Evolutionary conservation across 2,797 vertebrate genomes (phyloP).

Genomic region (Spinibarbus caldwelli): DNA sequence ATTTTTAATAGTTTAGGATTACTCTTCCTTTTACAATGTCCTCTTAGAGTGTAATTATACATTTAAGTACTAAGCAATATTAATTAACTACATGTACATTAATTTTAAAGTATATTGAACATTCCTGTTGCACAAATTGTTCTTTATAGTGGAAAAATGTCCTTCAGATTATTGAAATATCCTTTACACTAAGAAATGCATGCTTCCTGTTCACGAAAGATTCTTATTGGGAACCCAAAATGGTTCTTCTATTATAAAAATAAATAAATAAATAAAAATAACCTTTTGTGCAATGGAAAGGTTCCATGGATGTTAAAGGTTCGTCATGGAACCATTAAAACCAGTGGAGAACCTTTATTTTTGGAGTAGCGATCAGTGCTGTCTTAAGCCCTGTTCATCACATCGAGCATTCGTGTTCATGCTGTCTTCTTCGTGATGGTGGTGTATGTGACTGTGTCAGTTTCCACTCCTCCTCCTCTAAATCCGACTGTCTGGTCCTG

Average conservation of each 20-base stretch:
- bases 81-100: too few species aligned
- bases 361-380: slow-evolving; percentile 23
- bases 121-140: too few species aligned
- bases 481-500: slow-evolving; percentile 51
- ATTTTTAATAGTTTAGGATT: too few species aligned
- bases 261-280: background rate
- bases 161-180: background rate
- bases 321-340: background rate
- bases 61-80: too few species aligned
- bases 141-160: too few species aligned
- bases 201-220: too few species aligned
- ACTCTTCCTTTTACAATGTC: too few species aligned
- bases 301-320: background rate
- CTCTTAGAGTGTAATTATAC: too few species aligned
- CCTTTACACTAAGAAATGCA: background rate
- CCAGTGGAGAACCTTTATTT: background rate
- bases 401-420: slow-evolving; percentile 16
- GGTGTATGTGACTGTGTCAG: slow-evolving; percentile 47
- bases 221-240: too few species aligned
- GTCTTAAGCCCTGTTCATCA: slow-evolving; percentile 34
- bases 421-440: slow-evolving; percentile 54
- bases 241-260: too few species aligned
- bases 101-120: too few species aligned
- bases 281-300: background rate
- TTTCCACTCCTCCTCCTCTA: slow-evolving; percentile 43